phyloP scores from a whole-genome alignment of 2,888 invertebrate genomes.

The Cerastis rubricosa region DNA sequence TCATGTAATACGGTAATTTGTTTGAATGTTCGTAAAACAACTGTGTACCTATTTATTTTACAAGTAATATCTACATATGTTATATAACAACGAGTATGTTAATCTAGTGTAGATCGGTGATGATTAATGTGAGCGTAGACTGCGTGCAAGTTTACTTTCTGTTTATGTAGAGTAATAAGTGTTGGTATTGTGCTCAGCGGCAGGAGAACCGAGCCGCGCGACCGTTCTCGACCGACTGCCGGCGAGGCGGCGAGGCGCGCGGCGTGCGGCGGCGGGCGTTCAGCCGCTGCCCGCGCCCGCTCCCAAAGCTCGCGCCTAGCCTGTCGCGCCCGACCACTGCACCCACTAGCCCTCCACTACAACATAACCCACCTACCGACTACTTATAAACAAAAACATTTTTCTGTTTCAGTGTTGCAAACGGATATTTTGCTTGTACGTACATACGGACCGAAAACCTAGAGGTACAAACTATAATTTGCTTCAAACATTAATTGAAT shows the following conservation, averaged over 20 bases:
- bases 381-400: constrained; percentile 48
- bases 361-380: constrained; percentile 34
- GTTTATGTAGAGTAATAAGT: constrained; percentile 38
- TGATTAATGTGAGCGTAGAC: constrained; percentile 44
- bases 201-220: constrained; percentile 59
- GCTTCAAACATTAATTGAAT: constrained; percentile 3
- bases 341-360: constrained; percentile 35
- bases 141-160: constrained; percentile 57
- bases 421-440: background rate
- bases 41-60: constrained; percentile 13
- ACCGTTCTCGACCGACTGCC: constrained; percentile 63
- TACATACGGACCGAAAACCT: background rate
- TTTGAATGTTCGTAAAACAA: constrained; percentile 28
- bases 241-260: constrained; percentile 34
- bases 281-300: constrained; percentile 27
- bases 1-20: constrained; percentile 40
- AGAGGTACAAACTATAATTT: background rate
- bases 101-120: constrained; percentile 26
- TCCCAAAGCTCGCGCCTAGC: constrained; percentile 29
- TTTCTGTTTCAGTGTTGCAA: constrained; percentile 14
- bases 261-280: constrained; percentile 22
- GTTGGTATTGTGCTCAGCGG: constrained; percentile 43
- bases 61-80: background rate
- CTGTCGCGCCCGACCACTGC: constrained; percentile 43
- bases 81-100: constrained; percentile 8